Base-by-base conservation (phyloP, 1,140 invertebrate genomes). In the Piezodorus guildinii region DNA sequence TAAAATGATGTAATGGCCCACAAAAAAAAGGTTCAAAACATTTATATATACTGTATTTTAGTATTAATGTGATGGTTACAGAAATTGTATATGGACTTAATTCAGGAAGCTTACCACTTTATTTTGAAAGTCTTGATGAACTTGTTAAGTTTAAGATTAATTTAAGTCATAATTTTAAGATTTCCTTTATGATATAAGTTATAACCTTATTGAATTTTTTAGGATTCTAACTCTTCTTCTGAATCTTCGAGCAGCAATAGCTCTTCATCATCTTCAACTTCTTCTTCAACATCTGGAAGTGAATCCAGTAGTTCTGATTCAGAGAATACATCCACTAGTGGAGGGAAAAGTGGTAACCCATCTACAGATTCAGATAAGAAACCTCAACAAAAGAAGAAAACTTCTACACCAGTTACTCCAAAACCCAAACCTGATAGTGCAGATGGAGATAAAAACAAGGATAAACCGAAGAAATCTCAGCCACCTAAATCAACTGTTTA, bases 381-480 rank as follows among this genome's bases (percentile, higher is more conserved):
- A 52, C 45, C 66, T 12, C n/a, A 43, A 21, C 69, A 68, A 21
- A 71, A 70, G 60, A 72, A 70, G 59, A 63, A 63, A 45, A 51
- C 34, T 30, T 44, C 34, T 5, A 27, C 56, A 25, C 43, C 25
- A 4, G 21, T 23, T 5, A 23, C 45, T 21, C 25, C 43, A 14
- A 65, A 65, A 44, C 54, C 19, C 17, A 67, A 68, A 67, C 62
- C 21, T n/a, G 62, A 63, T 30, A 65, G 19, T 51, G 51, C n/a
- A 45, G 68, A 67, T 39, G 14, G 49, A 14, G 27, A 58, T 25
- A 65, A 67, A 23, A 66, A 51, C 23, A 80, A 80, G 4, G 79
- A 82, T 64, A 77, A 78, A 69, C 72, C 69, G 19, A 16, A 80
- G 79, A 71, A 69, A 67, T 61, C 70, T 45, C 62, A 61, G 15